These are phyloP conservation scores for Lycopodina hypogea DNA, from an alignment of 37 sponge, comb jelly and placozoan genomes.

Conservation along the genomic window DNA sequence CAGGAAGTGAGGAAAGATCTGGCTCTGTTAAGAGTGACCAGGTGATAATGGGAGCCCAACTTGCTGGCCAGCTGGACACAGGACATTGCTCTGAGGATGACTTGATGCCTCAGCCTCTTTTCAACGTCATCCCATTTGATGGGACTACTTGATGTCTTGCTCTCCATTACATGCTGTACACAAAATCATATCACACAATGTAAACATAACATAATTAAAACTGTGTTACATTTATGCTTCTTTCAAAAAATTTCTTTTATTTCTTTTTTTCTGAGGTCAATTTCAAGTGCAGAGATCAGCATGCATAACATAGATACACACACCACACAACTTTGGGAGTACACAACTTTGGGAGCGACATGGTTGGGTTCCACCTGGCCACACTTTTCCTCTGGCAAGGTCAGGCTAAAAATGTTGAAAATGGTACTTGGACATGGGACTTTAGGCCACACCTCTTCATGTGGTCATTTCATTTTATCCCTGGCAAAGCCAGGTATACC, in stretches of 20 bases:
- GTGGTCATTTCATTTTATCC: too few species aligned
- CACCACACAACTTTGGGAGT: too few species aligned
- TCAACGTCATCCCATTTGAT: conserved; percentile 77
- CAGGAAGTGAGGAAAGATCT: conserved; percentile 41
- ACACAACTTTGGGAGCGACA: too few species aligned
- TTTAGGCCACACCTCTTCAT: too few species aligned
- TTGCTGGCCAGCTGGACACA: conserved; percentile 90
- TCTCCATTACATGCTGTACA: conserved; percentile 48
- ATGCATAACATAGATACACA: too few species aligned
- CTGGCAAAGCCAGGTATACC: too few species aligned
- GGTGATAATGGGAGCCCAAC: conserved; percentile 75
- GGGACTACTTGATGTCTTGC: conserved; percentile 26
- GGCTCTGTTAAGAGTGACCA: conserved; percentile 42
- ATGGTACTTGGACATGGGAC: too few species aligned
- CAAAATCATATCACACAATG: background rate
- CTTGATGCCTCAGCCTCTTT: conserved; percentile 69
- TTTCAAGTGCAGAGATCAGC: too few species aligned
- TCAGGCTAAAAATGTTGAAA: too few species aligned
- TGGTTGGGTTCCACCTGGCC: too few species aligned
- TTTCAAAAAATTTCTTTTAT: background rate
- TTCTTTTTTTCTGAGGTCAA: background rate
- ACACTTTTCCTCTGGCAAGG: too few species aligned
- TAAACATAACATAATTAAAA: background rate
- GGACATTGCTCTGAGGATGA: conserved; percentile 69
- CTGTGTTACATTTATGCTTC: background rate